phyloP scores from a whole-genome alignment of 2,888 invertebrate genomes.

The Mactromeris polynyma region DNA sequence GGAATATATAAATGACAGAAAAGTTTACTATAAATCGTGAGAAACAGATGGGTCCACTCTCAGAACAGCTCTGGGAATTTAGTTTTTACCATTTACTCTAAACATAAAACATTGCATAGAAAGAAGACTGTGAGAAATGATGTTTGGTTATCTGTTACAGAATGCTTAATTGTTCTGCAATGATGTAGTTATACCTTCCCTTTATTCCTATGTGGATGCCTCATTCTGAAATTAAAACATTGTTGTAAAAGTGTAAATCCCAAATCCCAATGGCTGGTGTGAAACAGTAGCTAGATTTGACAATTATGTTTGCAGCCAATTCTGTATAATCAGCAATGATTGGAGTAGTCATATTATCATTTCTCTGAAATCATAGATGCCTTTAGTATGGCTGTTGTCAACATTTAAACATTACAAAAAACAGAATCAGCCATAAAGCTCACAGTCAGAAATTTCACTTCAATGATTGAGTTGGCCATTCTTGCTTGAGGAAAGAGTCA shows the following conservation, averaged over 20 bases:
- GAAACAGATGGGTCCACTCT: constrained; percentile 31
- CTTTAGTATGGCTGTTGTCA: too few species aligned
- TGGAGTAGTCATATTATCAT: neutral
- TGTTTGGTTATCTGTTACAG: neutral
- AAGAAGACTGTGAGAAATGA: neutral
- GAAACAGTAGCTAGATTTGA: neutral
- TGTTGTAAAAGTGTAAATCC: neutral
- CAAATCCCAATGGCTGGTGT: neutral
- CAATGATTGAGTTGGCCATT: too few species aligned
- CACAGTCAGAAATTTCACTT: too few species aligned
- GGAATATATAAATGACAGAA: constrained; percentile 34
- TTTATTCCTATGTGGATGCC: neutral
- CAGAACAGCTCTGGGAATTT: constrained; percentile 13
- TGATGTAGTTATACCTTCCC: neutral
- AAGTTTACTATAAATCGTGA: constrained; percentile 32
- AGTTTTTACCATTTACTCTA: neutral
- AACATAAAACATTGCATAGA: neutral
- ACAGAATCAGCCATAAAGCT: too few species aligned
- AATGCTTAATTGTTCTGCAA: neutral
- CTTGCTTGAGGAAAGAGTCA: too few species aligned
- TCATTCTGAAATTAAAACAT: neutral
- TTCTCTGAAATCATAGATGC: too few species aligned
- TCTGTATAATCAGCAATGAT: neutral
- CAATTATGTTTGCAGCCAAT: neutral
- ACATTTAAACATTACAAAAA: too few species aligned